Evolutionary conservation across 2,113 vertebrate genomes (phyloP).

Genomic region (Paracanthobrama guichenoti): DNA sequence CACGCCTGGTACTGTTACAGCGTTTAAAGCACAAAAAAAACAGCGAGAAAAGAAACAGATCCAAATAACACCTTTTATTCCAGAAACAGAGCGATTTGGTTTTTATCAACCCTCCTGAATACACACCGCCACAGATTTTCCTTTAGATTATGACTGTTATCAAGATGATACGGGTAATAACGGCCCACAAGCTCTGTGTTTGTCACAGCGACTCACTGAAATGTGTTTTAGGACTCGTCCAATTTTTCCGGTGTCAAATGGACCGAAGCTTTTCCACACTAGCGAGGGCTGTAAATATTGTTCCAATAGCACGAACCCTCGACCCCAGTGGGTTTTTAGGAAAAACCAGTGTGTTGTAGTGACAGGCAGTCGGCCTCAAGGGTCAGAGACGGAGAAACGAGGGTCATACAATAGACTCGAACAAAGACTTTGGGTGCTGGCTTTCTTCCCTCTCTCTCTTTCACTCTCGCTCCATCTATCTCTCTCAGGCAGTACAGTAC

Average conservation of each 20-base stretch:
- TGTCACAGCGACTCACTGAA: slow-evolving; percentile 74
- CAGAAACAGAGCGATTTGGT: slow-evolving; percentile 30
- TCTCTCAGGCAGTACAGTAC: slow-evolving; percentile 55
- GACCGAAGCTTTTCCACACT: background rate
- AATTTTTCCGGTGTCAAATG: slow-evolving; percentile 2
- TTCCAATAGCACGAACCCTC: slow-evolving; percentile 41
- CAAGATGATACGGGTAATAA: slow-evolving; percentile 92
- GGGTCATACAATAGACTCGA: background rate
- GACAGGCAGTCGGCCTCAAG: slow-evolving; percentile 64
- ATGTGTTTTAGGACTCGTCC: slow-evolving; percentile 36
- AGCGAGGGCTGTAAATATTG: slow-evolving; percentile 47
- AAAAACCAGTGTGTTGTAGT: slow-evolving; percentile 56
- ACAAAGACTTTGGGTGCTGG: slow-evolving; percentile 22
- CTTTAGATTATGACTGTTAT: slow-evolving; percentile 77
- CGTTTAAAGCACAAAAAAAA: slow-evolving; percentile 38
- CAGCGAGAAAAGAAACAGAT: slow-evolving; percentile 51
- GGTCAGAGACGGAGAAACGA: slow-evolving; percentile 27
- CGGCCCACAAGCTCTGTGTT: slow-evolving; percentile 86
- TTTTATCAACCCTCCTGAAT: slow-evolving; percentile 27
- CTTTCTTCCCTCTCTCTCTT: slow-evolving; percentile 29
- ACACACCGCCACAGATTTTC: background rate
- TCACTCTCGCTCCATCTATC: slow-evolving; percentile 49
- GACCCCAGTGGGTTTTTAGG: slow-evolving; percentile 64
- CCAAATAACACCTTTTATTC: slow-evolving; percentile 64
- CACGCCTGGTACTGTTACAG: slow-evolving; percentile 60